Conservation (phyloP, 2,888 invertebrate species). For the Zonitis immaculata region DNA sequence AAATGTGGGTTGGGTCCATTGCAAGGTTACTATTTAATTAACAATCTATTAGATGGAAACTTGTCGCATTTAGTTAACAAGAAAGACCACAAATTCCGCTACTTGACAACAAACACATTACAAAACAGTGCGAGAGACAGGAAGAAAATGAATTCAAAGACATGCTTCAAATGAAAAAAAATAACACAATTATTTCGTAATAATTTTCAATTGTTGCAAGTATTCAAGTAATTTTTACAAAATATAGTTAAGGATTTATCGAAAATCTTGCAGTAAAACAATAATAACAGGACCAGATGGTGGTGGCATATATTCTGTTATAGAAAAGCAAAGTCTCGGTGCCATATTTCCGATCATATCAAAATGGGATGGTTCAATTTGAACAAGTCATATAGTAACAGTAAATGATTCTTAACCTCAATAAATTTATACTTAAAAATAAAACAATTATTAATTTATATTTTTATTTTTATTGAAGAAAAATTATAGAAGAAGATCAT, state of each 20-base stretch:
- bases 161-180: slow-evolving; percentile 9
- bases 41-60: neutral
- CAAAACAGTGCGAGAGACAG: too few relatives aligned
- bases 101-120: neutral
- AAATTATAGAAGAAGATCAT: neutral
- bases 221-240: slow-evolving; percentile 18
- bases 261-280: slow-evolving; percentile 27
- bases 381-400: neutral
- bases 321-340: too few relatives aligned
- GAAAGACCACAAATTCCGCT: neutral
- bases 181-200: neutral
- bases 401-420: too few relatives aligned
- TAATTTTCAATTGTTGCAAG: slow-evolving; percentile 7
- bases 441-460: neutral
- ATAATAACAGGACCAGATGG: slow-evolving; percentile 32
- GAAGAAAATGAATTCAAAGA: slow-evolving; percentile 30
- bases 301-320: slow-evolving; percentile 25
- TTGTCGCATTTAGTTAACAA: slow-evolving; percentile 1
- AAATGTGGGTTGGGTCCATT: neutral
- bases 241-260: slow-evolving; percentile 3
- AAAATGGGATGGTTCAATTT: neutral
- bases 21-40: neutral
- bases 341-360: too few relatives aligned
- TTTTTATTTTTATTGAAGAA: neutral
- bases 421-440: neutral